Evolutionary conservation across 2,797 vertebrate genomes (phyloP), one percentile per base, ranked within the genome.

Genomic region (Podargus strigoides): DNA sequence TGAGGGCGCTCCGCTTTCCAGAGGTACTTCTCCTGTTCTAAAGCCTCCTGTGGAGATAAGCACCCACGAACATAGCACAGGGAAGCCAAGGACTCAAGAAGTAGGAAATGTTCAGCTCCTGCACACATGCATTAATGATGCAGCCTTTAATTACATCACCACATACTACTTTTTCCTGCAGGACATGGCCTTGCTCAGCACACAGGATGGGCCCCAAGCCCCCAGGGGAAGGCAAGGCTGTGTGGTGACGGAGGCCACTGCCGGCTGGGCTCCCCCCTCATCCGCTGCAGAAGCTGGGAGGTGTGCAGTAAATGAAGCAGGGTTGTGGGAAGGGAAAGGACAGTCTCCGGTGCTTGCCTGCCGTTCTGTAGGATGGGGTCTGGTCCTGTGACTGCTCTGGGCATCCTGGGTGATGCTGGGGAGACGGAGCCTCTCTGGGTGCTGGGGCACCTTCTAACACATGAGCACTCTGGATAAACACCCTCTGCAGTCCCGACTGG

Each of bases 241-340:
- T 39, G 85, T 6, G 6, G 76, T 86, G 93, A 91, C 0, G 6
- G 91, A 82, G 79, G 72, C 52, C 0, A 14, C 87, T 55, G 89
- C 92, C 26, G 44, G 66, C 60, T 79, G 82, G 88, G 74, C 92
- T 84, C 84, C 81, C 88, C 83, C 78, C 78, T 74, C 91, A 96
- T 95, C 89, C 5, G 85, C 87, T 89, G 93, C 94, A 96, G 94
- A 80, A 94, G 72, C 94, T 49, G 52, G 91, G 87, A 95, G 94
- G 95, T 93, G 94, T 94, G 94, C 2, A 3, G 41, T 93, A 88
- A 96, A 95, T 78, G 93, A 96, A 96, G 95, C 95, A 94, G 95
- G 72, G 66, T 74, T 94, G 87, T 90, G 72, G 66, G 93, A 89
- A 91, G 56, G 60, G 60, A 82, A 90, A 90, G 77, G 60, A 32